A percentile compares a stretch with the other conserved stretches of the same genome.
Evolutionary conservation across 2,113 vertebrate species (phyloP).

Genomic region (Elephas maximus): DNA sequence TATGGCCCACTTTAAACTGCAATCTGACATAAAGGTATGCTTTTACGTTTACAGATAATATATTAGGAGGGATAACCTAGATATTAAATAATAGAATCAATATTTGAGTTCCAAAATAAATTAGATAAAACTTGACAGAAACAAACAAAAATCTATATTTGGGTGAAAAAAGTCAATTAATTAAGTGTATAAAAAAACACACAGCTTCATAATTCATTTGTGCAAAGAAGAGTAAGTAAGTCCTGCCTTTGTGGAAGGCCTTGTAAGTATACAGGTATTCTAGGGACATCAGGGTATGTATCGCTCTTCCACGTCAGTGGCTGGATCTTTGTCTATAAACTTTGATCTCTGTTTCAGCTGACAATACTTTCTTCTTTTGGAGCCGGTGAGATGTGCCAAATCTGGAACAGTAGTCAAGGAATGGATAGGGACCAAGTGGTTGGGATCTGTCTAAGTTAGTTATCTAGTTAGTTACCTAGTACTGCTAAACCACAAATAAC

Average conservation of each 20-base stretch:
- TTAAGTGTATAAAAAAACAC: not conserved
- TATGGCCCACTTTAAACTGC: not conserved
- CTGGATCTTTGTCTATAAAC: not conserved
- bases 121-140: not conserved
- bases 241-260: not conserved
- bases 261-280: not conserved
- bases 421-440: not conserved
- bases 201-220: not conserved
- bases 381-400: not conserved
- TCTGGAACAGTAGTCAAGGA: not conserved
- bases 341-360: not conserved
- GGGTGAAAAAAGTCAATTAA: not conserved
- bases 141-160: not conserved
- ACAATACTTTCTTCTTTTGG: not conserved
- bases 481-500: no score
- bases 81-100: not conserved
- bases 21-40: not conserved
- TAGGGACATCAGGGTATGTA: not conserved
- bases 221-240: not conserved
- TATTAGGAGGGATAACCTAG: not conserved
- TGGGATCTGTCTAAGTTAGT: not conserved
- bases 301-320: not conserved
- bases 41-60: not conserved
- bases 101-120: constrained; percentile 23
- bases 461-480: no score